Conservation (phyloP, 1,140 invertebrate genomes). For the Drosophila virilis region DNA sequence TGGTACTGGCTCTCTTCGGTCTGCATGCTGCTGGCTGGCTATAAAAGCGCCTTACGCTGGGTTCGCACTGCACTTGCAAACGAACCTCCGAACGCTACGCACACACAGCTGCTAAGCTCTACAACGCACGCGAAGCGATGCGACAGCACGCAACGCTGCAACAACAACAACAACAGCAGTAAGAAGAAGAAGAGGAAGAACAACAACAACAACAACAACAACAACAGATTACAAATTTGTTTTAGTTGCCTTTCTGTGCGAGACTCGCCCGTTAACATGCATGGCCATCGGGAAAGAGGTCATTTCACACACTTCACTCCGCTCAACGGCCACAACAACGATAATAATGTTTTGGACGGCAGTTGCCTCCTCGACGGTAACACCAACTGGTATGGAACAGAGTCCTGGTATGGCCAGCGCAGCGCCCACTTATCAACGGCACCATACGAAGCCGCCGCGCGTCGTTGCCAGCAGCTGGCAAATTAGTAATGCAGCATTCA, state of each 20-base stretch:
- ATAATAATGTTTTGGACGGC: slow-evolving; percentile 61
- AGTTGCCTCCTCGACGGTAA: slow-evolving; percentile 55
- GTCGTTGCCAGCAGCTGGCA: slow-evolving; percentile 53
- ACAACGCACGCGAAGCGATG: background rate
- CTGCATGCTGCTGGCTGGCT: background rate
- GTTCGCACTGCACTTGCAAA: slow-evolving; percentile 39
- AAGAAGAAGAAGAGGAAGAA: too few relatives aligned
- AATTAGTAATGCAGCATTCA: slow-evolving; percentile 54
- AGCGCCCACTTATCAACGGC: slow-evolving; percentile 54
- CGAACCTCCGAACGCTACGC: slow-evolving; percentile 5
- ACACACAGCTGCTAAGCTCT: background rate
- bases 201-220: background rate
- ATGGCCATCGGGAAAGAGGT: background rate
- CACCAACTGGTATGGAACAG: slow-evolving; percentile 15
- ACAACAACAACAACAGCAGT: background rate
- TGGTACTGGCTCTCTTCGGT: slow-evolving; percentile 12
- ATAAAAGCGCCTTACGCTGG: slow-evolving; percentile 32
- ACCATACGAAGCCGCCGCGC: slow-evolving; percentile 49
- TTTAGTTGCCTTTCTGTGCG: background rate
- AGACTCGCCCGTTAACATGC: background rate
- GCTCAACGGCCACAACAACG: background rate
- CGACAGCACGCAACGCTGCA: background rate
- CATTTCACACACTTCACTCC: background rate
- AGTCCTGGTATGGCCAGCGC: slow-evolving; percentile 45
- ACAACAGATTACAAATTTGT: background rate